Evolutionary conservation across 1,140 invertebrate species (phyloP).

Genomic region (Hermetia illucens): DNA sequence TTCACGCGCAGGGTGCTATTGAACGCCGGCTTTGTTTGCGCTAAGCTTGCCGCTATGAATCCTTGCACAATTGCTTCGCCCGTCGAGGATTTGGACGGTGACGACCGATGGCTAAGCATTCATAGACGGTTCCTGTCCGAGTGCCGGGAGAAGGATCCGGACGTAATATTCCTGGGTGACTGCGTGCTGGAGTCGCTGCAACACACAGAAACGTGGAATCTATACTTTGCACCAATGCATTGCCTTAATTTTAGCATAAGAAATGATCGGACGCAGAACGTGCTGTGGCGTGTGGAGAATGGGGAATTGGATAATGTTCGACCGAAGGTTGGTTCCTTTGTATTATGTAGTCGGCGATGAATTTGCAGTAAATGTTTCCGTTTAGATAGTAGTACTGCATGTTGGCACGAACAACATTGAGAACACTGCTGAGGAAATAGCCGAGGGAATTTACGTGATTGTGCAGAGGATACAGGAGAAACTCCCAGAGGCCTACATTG

Average conservation of each 20-base stretch:
- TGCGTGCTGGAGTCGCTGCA: constrained; percentile 65
- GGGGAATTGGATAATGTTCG: constrained; percentile 76
- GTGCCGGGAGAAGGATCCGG: constrained; percentile 72
- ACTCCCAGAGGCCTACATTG: constrained; percentile 61
- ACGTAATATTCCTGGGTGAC: constrained; percentile 83
- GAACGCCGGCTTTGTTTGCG: too few relatives aligned
- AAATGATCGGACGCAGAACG: constrained; percentile 73
- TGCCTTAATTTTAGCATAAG: constrained; percentile 83
- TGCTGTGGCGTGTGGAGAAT: constrained; percentile 77
- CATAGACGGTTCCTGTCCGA: constrained; percentile 69
- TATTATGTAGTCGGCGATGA: background rate
- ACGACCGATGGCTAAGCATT: constrained; percentile 26
- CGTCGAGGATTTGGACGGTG: constrained; percentile 37
- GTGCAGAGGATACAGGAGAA: constrained; percentile 55
- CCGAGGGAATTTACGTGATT: constrained; percentile 65
- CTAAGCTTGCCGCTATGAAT: constrained; percentile 36
- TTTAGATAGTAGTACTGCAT: constrained; percentile 67
- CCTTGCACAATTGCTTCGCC: constrained; percentile 43
- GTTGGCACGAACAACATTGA: constrained; percentile 78
- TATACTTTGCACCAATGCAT: constrained; percentile 74
- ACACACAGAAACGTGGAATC: constrained; percentile 69
- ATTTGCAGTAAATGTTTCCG: constrained; percentile 12
- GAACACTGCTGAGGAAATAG: constrained; percentile 60
- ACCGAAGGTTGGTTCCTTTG: constrained; percentile 52
- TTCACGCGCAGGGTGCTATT: too few relatives aligned